Base-by-base conservation (phyloP, 2,797 vertebrate genomes). In the Rhynchotus rufescens region DNA sequence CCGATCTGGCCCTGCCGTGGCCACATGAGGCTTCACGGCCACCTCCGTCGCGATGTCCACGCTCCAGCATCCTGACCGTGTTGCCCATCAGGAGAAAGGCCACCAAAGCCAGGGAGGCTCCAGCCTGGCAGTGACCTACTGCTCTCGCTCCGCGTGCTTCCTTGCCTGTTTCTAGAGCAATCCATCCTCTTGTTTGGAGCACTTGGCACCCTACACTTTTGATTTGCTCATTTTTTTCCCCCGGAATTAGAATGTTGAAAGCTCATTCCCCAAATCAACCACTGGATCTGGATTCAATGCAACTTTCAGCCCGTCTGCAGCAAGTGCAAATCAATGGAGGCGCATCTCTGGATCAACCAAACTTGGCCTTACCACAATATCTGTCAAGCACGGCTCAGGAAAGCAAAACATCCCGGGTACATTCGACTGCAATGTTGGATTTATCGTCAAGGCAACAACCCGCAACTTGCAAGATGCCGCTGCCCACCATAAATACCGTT, bases 1-100 rank as follows among this genome's bases (percentile, higher is more conserved):
- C 20, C 65, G 88, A 2, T 74, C 26, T 6, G 15, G 2, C 0
- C 0, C 65, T 66, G 8, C 9, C 0, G 0, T 5, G 25, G 49
- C 73, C 62, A 56, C 40, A 1, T 0, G 0, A 66, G 61, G 54
- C 54, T 56, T 15, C 30, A 20, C 17, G 17, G 54, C 30, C 54
- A 12, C 54, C 28, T n/a, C 15, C 7, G 8, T 10, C 6, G 4
- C 67, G 9, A 4, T 32, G 36, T 4, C 36, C n/a, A 22, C 49
- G 32, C 61, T 89, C 54, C 54, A 21, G 22, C 61, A 16, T 38
- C 40, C 16, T 32, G 4, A 0, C 56, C 38, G 67, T 36, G 26
- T 23, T 36, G 7, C 65, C 62, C 26, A 1, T 14, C 30, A 16
- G 13, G 28, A 72, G 11, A 20, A 13, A 26, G 21, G 45, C n/a